These are phyloP conservation scores for Pollenia amentaria DNA, from an alignment of 2,888 invertebrate genomes.

Conservation along the genomic window DNA sequence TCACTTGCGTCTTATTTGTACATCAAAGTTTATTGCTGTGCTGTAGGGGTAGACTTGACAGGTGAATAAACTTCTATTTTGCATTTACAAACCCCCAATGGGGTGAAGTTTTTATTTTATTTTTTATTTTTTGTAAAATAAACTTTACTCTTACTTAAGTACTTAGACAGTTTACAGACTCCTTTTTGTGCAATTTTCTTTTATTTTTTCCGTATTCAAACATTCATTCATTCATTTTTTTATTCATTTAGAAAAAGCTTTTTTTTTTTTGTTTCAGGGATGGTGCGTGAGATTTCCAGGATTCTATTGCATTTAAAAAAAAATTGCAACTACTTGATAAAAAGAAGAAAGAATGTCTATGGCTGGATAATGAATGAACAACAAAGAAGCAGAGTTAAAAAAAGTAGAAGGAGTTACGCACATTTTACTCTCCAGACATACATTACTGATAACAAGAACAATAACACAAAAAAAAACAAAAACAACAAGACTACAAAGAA, in stretches of 20 bases:
- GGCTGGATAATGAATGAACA: slow-evolving; percentile 45
- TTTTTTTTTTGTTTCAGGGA: slow-evolving; percentile 18
- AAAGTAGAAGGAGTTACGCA: slow-evolving; percentile 53
- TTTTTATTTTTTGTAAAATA: slow-evolving; percentile 41
- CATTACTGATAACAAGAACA: slow-evolving; percentile 52
- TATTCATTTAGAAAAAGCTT: slow-evolving; percentile 38
- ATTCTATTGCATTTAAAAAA: slow-evolving; percentile 7
- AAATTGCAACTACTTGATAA: slow-evolving; percentile 56
- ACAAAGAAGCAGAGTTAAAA: neutral
- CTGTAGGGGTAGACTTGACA: slow-evolving; percentile 54
- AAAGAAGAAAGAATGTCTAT: slow-evolving; percentile 37
- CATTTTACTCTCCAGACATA: slow-evolving; percentile 67
- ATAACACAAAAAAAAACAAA: neutral
- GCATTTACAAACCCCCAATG: slow-evolving; percentile 21
- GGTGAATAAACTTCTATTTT: slow-evolving; percentile 67
- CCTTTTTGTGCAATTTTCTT: slow-evolving; percentile 57
- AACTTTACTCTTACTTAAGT: slow-evolving; percentile 72
- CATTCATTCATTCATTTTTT: slow-evolving; percentile 58
- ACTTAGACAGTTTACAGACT: slow-evolving; percentile 74
- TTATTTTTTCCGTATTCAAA: slow-evolving; percentile 57
- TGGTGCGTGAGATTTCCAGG: slow-evolving; percentile 60
- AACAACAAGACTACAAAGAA: slow-evolving; percentile 42
- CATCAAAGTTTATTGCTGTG: slow-evolving; percentile 44
- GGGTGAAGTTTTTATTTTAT: slow-evolving; percentile 23
- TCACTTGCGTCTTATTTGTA: neutral